phyloP scores from a whole-genome alignment of 2,888 invertebrate species.

The Agonopterix heracliana region DNA sequence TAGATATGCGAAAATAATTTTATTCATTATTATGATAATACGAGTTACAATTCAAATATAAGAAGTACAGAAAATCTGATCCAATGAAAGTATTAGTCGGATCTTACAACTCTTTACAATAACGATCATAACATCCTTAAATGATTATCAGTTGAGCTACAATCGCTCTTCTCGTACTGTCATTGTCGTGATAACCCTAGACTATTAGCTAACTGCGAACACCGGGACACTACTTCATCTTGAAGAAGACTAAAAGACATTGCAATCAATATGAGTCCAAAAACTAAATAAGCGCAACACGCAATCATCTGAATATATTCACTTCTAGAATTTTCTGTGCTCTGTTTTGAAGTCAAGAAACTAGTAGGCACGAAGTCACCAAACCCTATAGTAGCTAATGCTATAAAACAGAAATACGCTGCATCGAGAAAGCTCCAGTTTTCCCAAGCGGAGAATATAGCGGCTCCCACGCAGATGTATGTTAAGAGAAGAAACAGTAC shows the following conservation, averaged over 20 bases:
- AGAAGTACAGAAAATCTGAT: constrained; percentile 35
- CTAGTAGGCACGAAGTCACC: constrained; percentile 84
- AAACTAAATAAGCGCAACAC: constrained; percentile 86
- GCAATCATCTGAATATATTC: constrained; percentile 85
- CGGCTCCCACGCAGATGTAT: constrained; percentile 86
- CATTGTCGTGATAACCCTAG: constrained; percentile 81
- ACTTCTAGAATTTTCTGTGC: constrained; percentile 55
- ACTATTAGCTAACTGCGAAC: constrained; percentile 82
- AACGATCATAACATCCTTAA: constrained; percentile 73
- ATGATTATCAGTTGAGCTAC: constrained; percentile 64
- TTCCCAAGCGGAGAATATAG: constrained; percentile 86
- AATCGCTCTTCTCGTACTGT: constrained; percentile 71
- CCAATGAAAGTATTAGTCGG: constrained; percentile 29
- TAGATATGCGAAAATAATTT: constrained; percentile 55
- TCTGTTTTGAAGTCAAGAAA: constrained; percentile 62
- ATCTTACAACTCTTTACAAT: constrained; percentile 43
- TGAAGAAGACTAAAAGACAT: constrained; percentile 91
- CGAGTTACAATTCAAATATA: constrained; percentile 24
- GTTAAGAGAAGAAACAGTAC: constrained; percentile 82
- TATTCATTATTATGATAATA: constrained; percentile 35
- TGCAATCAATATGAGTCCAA: constrained; percentile 87
- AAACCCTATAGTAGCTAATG: constrained; percentile 88
- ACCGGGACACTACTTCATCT: constrained; percentile 85
- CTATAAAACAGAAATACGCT: constrained; percentile 90
- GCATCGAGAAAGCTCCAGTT: constrained; percentile 89